phyloP scores from a whole-genome alignment of 2,888 invertebrate species.

The Bugula neritina region DNA sequence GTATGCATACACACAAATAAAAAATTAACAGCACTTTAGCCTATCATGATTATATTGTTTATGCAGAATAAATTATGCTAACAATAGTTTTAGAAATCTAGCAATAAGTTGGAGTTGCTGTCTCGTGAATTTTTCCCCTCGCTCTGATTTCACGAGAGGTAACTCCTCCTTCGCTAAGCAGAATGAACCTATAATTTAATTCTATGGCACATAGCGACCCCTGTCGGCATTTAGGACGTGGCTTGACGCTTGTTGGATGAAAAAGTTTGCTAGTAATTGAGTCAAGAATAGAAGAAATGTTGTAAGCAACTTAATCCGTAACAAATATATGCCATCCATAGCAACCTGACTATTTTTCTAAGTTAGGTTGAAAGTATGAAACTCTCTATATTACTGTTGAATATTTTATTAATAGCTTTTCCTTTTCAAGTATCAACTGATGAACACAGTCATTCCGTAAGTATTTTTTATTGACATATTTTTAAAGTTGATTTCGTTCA shows the following conservation, averaged over 20 bases:
- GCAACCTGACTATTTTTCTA: background rate
- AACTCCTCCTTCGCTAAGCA: too few species aligned
- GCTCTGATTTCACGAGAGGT: too few species aligned
- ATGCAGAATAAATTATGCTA: too few species aligned
- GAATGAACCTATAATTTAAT: too few species aligned
- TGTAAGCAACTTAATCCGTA: background rate
- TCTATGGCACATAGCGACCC: background rate
- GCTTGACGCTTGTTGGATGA: constrained; percentile 23
- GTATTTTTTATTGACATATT: constrained; percentile 52
- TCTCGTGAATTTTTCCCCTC: too few species aligned
- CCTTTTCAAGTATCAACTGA: constrained; percentile 55
- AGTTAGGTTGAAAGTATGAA: background rate
- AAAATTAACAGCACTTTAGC: too few species aligned
- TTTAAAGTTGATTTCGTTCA: too few species aligned
- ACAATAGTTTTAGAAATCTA: too few species aligned
- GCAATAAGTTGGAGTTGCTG: too few species aligned
- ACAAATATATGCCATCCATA: background rate
- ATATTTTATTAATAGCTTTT: background rate
- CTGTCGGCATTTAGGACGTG: constrained; percentile 17
- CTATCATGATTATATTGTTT: too few species aligned
- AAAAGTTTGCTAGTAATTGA: background rate
- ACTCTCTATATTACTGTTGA: background rate
- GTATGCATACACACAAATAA: too few species aligned
- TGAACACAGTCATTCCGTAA: constrained; percentile 73
- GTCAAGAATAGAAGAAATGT: background rate